Base-by-base conservation (phyloP, 2,888 invertebrate genomes). In the Allacma fusca region DNA sequence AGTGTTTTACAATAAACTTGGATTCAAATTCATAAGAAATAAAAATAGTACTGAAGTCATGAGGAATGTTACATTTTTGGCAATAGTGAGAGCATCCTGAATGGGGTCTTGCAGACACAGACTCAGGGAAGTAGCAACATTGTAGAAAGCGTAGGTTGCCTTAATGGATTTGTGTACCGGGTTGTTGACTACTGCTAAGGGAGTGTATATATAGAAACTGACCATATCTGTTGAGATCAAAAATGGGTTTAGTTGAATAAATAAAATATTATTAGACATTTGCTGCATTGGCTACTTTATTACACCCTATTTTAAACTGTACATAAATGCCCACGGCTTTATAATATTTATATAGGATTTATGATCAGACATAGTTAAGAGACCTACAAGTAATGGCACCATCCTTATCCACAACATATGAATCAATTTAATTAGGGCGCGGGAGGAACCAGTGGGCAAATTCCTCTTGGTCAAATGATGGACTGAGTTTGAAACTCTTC, bases 121-220 rank as follows among this genome's bases (percentile, higher is more conserved):
- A n/a, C n/a, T n/a, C 7, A 95, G 95, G 84, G 90, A 90, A 1
- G 92, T 92, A 43, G 97, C 93, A 2, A 98, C 98, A 88, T 98
- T 98, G 88, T 99, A 99, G 88, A 98, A 99, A 80, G 97, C 95
- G 88, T 99, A 99, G 1, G 98, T 99, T 50, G 99, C 99, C 86
- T 95, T 95, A 57, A 95, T 89, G 43, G 92, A 92, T 87, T 98
- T 97, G 88, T 99, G 97, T 57, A 92, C 91, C 21, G 97, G 94
- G 87, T 99, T 97, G 87, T 98, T 95, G 92, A 99, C 98, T 83
- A 99, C 96, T 78, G 98, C 97, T 74, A 98, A 99, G 29, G 99
- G 98, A n/a, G n/a, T n/a, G 85, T 99, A 89, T 59, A 97, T 97
- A 87, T 99, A 99, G 88, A 96, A 99, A 87, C 98, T 98, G 79